A percentile compares a stretch with the other conserved stretches of the same genome.
Evolutionary conservation across 1,140 invertebrate genomes (phyloP).

Genomic region (Adelges cooleyi): DNA sequence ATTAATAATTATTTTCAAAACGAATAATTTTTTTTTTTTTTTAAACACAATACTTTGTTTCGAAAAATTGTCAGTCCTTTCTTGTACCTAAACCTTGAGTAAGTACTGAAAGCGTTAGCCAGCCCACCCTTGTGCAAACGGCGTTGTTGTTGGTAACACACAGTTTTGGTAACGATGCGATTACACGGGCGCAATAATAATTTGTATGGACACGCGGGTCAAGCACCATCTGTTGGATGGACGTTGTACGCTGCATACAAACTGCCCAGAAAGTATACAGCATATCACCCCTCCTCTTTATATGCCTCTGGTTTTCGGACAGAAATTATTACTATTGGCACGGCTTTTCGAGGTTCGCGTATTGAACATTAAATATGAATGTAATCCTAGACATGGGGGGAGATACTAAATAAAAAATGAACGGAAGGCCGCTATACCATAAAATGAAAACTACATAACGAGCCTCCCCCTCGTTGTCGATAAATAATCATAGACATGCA

Average conservation of each 20-base stretch:
- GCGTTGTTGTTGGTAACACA: background rate
- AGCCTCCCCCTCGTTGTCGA: too few species aligned
- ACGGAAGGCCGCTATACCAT: too few species aligned
- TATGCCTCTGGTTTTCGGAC: background rate
- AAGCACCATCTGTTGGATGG: conserved; percentile 5
- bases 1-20: too few species aligned
- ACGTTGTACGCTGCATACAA: conserved; percentile 7
- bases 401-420: too few species aligned
- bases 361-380: background rate
- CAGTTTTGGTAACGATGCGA: background rate
- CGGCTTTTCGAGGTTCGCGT: background rate
- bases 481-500: too few species aligned
- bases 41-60: too few species aligned
- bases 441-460: too few species aligned
- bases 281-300: background rate
- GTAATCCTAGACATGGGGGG: background rate
- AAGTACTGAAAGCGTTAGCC: too few species aligned
- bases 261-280: background rate
- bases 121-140: background rate
- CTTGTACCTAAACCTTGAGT: too few species aligned
- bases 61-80: too few species aligned
- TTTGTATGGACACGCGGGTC: background rate
- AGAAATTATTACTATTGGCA: background rate
- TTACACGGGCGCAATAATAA: conserved; percentile 16
- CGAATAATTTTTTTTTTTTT: too few species aligned